phyloP scores from a whole-genome alignment of 2,888 invertebrate genomes.

The Cenopis cana region DNA sequence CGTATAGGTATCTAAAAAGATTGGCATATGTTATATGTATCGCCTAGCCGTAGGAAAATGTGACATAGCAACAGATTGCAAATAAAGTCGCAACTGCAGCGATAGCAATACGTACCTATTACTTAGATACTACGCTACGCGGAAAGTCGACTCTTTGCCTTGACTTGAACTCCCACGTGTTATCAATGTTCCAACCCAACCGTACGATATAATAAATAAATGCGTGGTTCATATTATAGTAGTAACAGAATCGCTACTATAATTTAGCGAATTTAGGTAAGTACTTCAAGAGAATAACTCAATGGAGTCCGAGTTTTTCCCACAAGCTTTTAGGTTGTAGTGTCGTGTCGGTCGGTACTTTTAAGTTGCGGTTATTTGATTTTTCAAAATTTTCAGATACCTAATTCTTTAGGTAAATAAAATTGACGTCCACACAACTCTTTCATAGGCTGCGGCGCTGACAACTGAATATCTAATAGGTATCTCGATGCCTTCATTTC shows the following conservation, averaged over 20 bases:
- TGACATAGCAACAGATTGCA: constrained; percentile 13
- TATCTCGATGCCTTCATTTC: too few species aligned
- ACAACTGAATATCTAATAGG: too few species aligned
- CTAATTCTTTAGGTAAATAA: too few species aligned
- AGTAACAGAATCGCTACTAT: not conserved
- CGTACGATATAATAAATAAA: not conserved
- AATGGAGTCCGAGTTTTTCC: too few species aligned
- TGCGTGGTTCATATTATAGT: too few species aligned
- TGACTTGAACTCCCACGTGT: constrained; percentile 22
- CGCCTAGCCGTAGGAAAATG: not conserved
- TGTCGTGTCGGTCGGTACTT: too few species aligned
- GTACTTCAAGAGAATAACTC: not conserved
- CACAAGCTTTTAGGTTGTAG: too few species aligned
- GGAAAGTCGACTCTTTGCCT: constrained; percentile 16
- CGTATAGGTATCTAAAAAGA: not conserved
- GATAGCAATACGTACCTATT: constrained; percentile 5
- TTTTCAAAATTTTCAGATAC: too few species aligned
- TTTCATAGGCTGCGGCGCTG: too few species aligned
- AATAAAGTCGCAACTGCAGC: constrained; percentile 3
- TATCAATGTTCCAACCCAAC: not conserved
- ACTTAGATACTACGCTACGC: constrained; percentile 15
- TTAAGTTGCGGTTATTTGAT: too few species aligned
- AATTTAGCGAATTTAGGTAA: too few species aligned
- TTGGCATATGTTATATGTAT: not conserved
- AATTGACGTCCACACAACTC: too few species aligned